Conservation (phyloP, 2,888 invertebrate species). For the Ophion obscuratus region DNA sequence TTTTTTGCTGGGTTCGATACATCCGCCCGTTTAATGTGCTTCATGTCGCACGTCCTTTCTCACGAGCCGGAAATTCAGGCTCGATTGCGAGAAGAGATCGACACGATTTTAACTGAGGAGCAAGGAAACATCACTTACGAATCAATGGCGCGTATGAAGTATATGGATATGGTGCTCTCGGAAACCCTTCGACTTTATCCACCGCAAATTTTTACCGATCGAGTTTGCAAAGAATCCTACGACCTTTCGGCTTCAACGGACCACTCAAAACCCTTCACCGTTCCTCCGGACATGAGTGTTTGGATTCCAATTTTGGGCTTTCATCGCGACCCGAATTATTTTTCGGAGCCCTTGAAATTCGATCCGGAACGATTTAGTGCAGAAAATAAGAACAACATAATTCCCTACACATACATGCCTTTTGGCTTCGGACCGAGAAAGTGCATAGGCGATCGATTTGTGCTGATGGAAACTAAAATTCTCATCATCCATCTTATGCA, state of each 20-base stretch:
- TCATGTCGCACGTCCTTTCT: constrained; percentile 68
- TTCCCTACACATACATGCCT: constrained; percentile 73
- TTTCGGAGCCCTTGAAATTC: constrained; percentile 68
- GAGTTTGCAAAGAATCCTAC: constrained; percentile 85
- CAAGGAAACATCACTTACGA: constrained; percentile 67
- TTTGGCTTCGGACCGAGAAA: constrained; percentile 75
- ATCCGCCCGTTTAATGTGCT: constrained; percentile 70
- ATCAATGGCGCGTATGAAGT: constrained; percentile 68
- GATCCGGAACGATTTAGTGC: constrained; percentile 70
- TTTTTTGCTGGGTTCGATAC: constrained; percentile 75
- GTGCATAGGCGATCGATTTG: constrained; percentile 67
- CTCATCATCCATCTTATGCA: constrained; percentile 57
- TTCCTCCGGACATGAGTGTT: constrained; percentile 62
- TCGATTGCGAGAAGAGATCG: constrained; percentile 79
- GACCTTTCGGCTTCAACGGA: constrained; percentile 79
- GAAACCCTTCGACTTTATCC: constrained; percentile 85
- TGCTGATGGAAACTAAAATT: constrained; percentile 65
- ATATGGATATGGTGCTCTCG: constrained; percentile 75
- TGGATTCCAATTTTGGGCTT: constrained; percentile 69
- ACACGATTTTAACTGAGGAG: constrained; percentile 58
- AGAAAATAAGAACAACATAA: constrained; percentile 64
- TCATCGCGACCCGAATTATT: constrained; percentile 73
- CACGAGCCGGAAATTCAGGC: constrained; percentile 83
- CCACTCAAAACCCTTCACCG: constrained; percentile 44
- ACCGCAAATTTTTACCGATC: constrained; percentile 84